Evolutionary conservation across 2,797 vertebrate species (phyloP).

Genomic region (Protonibea diacanthus): DNA sequence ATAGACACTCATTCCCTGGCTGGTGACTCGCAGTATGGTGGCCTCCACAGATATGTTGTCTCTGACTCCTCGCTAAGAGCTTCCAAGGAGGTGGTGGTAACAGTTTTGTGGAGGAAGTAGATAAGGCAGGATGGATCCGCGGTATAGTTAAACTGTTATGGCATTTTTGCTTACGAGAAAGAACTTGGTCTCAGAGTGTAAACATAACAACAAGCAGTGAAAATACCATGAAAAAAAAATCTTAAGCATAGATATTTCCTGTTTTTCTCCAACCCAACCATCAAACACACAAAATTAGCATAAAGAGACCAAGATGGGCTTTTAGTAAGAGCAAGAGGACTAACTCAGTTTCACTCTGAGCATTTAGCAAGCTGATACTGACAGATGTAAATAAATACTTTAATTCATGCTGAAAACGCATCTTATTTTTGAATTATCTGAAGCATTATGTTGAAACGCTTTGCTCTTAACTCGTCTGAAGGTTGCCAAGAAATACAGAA

Average conservation of each 20-base stretch:
- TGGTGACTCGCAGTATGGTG: conserved; percentile 84
- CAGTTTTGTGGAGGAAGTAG: conserved; percentile 78
- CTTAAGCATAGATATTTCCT: conserved; percentile 45
- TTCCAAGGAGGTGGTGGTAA: conserved; percentile 78
- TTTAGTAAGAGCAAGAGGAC: conserved; percentile 18
- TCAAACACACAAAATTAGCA: conserved; percentile 48
- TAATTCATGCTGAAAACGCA: conserved; percentile 1
- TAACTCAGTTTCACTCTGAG: conserved; percentile 6
- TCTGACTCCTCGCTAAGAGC: conserved; percentile 79
- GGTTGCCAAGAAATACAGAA: background rate
- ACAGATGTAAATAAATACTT: background rate
- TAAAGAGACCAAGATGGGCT: conserved; percentile 27
- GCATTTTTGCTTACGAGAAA: conserved; percentile 76
- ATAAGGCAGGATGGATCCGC: conserved; percentile 79
- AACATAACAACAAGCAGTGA: conserved; percentile 66
- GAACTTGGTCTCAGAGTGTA: conserved; percentile 66
- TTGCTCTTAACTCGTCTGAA: background rate
- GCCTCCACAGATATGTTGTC: conserved; percentile 83
- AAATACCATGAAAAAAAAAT: conserved; percentile 49
- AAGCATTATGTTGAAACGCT: background rate
- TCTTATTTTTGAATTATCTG: background rate
- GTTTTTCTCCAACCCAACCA: conserved; percentile 31
- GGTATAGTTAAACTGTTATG: conserved; percentile 76
- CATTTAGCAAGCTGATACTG: conserved; percentile 1
- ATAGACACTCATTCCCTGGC: conserved; percentile 83